Percentiles rank a stretch among this genome's conserved stretches.
Conservation (phyloP, 2,797 vertebrate genomes). For the Cynodonichthys magdalenae region DNA sequence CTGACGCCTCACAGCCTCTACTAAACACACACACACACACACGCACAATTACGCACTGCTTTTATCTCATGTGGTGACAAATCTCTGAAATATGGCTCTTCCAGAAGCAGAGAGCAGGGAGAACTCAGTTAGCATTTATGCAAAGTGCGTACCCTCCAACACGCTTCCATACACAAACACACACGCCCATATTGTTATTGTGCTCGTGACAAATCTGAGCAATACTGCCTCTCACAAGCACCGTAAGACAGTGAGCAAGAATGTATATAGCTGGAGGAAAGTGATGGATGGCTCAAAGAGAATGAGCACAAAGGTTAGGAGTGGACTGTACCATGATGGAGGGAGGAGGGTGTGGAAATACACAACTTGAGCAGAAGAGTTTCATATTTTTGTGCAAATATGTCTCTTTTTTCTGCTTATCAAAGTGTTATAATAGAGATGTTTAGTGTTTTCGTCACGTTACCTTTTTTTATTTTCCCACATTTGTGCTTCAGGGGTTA, state of each 20-base stretch:
- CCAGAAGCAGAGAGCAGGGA: conserved; percentile 2
- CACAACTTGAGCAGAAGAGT: background rate
- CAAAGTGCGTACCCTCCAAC: conserved; percentile 5
- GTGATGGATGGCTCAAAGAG: conserved; percentile 44
- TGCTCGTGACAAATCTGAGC: conserved; percentile 46
- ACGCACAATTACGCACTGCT: no score
- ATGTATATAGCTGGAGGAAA: conserved; percentile 1
- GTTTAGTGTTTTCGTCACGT: background rate
- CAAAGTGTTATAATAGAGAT: background rate
- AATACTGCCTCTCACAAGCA: conserved; percentile 39
- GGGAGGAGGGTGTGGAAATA: background rate
- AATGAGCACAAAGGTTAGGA: conserved; percentile 41
- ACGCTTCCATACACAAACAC: conserved; percentile 6
- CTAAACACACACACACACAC: conserved; percentile 5
- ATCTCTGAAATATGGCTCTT: conserved; percentile 15
- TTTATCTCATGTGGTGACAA: conserved; percentile 19
- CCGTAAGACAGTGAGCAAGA: conserved; percentile 17
- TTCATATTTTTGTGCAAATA: background rate
- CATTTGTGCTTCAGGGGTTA: background rate
- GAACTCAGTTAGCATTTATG: conserved; percentile 15
- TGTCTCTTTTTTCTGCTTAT: background rate
- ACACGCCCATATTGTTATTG: conserved; percentile 17
- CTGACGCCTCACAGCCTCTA: conserved; percentile 24
- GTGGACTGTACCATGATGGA: conserved; percentile 31
- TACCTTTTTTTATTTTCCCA: no score